Base-by-base conservation (phyloP, 2,888 invertebrate genomes). In the Pterostichus niger region DNA sequence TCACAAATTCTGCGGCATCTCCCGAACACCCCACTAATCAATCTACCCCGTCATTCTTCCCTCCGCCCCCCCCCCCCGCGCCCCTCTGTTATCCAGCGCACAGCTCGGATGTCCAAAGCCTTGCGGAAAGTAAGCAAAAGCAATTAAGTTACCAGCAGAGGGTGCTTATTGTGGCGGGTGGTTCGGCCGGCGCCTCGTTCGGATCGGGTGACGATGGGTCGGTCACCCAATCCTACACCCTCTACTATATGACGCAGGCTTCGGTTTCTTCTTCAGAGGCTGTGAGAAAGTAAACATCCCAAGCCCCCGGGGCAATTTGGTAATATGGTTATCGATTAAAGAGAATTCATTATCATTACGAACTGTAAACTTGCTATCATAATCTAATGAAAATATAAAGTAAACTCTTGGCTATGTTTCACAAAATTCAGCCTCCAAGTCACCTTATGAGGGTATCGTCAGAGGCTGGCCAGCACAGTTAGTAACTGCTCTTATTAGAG, bases 101-200 rank as follows among this genome's bases (percentile, higher is more conserved):
- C 24, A 33, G 11, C 40, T 59, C 59, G 24, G 24, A 59, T 24
- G 73, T 56, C 40, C 71, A 17, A 56, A 52, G 79, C 61, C 46
- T 64, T 44, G 61, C n/a, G 79, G 56, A 75, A 75, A 82, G 82
- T 82, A 75, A 56, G 61, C 49, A 76, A 82, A 82, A 82, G 82
- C 82, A 82, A 82, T 82, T 82, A 82, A 76, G 76, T 80, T 68
- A 31, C 68, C 24, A 59, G 59, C 40, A 9, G 9, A 40, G 40
- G 40, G 40, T 40, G 9, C 40, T 40, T 9, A 40, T 40, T 40
- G 40, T 40, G 9, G 7, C 40, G 0, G 24, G 52, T 40, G 9
- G 7, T 6, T 9, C 54, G 52, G 52, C 13, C 17, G 68, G 13
- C 10, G 40, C 46, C n/a, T 49, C 1, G 44, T 17, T n/a, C 49